phyloP scores from a whole-genome alignment of 2,888 invertebrate species.

The Andrena chrysosceles region DNA sequence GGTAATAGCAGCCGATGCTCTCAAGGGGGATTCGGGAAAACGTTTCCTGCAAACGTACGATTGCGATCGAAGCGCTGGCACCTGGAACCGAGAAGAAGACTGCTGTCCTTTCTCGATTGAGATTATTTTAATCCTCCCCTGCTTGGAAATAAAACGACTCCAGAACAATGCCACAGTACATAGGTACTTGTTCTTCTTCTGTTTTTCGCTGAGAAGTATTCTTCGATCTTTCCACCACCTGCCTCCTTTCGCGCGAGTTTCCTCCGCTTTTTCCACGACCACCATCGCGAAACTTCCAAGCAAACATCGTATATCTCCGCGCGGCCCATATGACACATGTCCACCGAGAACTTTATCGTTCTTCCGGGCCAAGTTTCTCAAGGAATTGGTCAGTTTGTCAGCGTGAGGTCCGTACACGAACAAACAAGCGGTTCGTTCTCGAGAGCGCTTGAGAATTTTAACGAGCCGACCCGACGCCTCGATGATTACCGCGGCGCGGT shows the following conservation, averaged over 20 bases:
- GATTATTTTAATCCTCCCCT: not conserved
- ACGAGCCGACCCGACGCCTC: not conserved
- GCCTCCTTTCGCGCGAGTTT: slow-evolving; percentile 16
- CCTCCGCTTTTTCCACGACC: not conserved
- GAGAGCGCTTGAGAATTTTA: not conserved
- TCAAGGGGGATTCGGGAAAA: slow-evolving; percentile 31
- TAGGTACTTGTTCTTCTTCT: slow-evolving; percentile 13
- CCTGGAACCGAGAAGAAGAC: not conserved
- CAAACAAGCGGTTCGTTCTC: not conserved
- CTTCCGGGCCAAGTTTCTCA: not conserved
- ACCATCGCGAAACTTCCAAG: slow-evolving; percentile 3
- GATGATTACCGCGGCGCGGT: not conserved
- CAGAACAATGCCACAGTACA: not conserved
- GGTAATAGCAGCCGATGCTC: slow-evolving; percentile 33
- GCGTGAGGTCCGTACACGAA: not conserved
- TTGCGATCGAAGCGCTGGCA: slow-evolving; percentile 1
- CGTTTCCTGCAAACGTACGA: slow-evolving; percentile 1
- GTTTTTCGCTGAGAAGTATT: slow-evolving; percentile 4
- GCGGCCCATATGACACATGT: not conserved
- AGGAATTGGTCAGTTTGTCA: not conserved
- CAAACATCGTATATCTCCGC: slow-evolving; percentile 45
- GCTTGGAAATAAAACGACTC: not conserved
- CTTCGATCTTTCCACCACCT: slow-evolving; percentile 19
- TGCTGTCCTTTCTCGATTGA: not conserved
- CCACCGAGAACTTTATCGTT: slow-evolving; percentile 33